Conservation (phyloP, 2,797 vertebrate genomes). For the Danio kyathit region DNA sequence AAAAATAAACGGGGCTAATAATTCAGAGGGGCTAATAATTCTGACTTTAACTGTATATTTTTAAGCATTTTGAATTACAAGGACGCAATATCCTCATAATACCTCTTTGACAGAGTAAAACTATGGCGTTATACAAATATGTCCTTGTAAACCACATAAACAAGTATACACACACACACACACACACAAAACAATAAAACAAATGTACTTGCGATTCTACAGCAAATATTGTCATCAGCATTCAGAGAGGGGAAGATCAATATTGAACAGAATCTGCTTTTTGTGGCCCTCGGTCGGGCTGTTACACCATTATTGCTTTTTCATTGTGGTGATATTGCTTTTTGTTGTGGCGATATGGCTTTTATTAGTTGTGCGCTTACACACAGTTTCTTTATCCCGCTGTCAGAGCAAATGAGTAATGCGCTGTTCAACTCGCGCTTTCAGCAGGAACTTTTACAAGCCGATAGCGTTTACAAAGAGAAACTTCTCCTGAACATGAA, state of each 20-base stretch:
- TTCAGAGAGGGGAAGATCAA: slow-evolving; percentile 56
- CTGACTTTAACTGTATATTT: too few species aligned
- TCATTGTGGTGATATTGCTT: slow-evolving; percentile 66
- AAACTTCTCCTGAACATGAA: neutral
- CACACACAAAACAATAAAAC: too few species aligned
- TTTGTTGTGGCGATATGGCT: slow-evolving; percentile 60
- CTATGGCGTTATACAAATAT: neutral
- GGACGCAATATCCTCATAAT: too few species aligned
- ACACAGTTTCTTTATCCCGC: neutral
- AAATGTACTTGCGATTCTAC: slow-evolving; percentile 54
- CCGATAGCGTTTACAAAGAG: neutral
- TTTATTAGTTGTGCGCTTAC: slow-evolving; percentile 55
- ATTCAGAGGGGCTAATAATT: too few species aligned
- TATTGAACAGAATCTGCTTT: slow-evolving; percentile 41
- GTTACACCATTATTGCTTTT: slow-evolving; percentile 50
- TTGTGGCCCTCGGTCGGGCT: slow-evolving; percentile 45
- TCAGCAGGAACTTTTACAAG: neutral
- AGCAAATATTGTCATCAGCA: slow-evolving; percentile 39
- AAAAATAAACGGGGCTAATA: too few species aligned
- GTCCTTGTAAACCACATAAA: too few species aligned
- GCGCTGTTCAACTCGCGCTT: neutral
- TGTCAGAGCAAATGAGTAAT: slow-evolving; percentile 38
- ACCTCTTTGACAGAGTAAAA: too few species aligned
- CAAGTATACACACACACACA: too few species aligned
- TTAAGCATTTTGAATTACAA: too few species aligned